Percentiles rank a stretch among this genome's conserved stretches.
phyloP scores from a whole-genome alignment of 2,888 invertebrate genomes.

The Uloborus plumipes region DNA sequence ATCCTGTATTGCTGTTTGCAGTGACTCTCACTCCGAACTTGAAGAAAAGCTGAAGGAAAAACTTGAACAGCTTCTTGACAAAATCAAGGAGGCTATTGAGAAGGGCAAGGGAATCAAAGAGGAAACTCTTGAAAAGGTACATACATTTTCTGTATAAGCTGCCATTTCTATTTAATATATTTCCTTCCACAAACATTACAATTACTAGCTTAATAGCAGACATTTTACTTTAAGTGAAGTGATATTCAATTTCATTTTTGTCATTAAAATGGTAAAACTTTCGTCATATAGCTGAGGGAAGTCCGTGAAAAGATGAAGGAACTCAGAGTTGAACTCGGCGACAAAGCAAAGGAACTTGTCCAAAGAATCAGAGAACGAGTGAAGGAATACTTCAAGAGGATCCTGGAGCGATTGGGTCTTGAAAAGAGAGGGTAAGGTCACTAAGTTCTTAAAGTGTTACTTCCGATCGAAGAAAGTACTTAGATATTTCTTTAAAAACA shows the following conservation, averaged over 20 bases:
- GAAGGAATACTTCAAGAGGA: conserved; percentile 15
- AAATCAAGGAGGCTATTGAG: conserved; percentile 37
- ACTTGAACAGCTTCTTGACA: conserved; percentile 29
- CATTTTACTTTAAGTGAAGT: no score
- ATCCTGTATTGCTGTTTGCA: no score
- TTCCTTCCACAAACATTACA: no score
- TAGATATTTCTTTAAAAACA: no score
- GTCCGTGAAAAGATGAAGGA: conserved; percentile 48
- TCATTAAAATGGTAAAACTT: no score
- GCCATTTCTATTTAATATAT: no score
- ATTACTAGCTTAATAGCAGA: no score
- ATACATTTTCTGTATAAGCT: neutral
- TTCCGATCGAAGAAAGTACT: no score
- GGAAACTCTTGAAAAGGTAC: conserved; percentile 33
- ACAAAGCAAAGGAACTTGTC: conserved; percentile 14
- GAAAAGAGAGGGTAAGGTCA: conserved; percentile 5
- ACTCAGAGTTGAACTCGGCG: neutral
- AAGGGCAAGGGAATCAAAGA: conserved; percentile 29
- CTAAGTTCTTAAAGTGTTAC: neutral
- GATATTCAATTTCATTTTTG: no score
- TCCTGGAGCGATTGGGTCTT: conserved; percentile 10
- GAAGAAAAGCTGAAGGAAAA: conserved; percentile 22
- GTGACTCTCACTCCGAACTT: conserved; percentile 13
- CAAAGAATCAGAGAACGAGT: conserved; percentile 12
- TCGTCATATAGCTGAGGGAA: conserved; percentile 22